Conservation (phyloP, 1,140 invertebrate species). For the Drosophila hydei region DNA sequence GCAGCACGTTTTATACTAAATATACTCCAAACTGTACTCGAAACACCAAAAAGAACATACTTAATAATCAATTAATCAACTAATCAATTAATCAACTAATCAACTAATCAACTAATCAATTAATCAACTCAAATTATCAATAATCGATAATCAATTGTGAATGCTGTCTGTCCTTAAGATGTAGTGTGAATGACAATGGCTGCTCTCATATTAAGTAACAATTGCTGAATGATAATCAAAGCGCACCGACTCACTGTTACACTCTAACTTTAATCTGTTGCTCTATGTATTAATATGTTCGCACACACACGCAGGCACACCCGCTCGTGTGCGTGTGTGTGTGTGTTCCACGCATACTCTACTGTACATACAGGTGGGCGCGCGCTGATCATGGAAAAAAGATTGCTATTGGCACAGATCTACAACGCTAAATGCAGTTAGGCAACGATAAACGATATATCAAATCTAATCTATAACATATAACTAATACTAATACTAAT, state of each 20-base stretch:
- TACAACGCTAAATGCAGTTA: conserved; percentile 45
- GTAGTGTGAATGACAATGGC: conserved; percentile 36
- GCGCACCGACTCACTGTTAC: conserved; percentile 62
- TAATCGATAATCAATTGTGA: conserved; percentile 27
- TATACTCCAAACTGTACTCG: conserved; percentile 11
- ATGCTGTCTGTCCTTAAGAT: conserved; percentile 43
- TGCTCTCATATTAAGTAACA: conserved; percentile 19
- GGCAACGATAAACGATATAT: conserved; percentile 13
- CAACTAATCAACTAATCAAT: conserved; percentile 17
- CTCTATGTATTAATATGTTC: conserved; percentile 39
- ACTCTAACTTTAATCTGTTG: conserved; percentile 28
- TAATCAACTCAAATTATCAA: conserved; percentile 7
- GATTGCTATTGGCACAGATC: conserved; percentile 78
- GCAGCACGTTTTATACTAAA: conserved; percentile 37
- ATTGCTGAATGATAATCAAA: conserved; percentile 19
- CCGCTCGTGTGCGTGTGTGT: too few species aligned
- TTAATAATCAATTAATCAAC: conserved; percentile 3
- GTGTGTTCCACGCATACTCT: conserved; percentile 58
- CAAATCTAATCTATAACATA: background rate
- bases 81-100: background rate
- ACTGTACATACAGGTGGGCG: conserved; percentile 69
- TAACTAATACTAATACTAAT: background rate
- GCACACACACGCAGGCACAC: background rate
- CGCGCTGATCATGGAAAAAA: conserved; percentile 57
- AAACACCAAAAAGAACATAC: background rate